Conservation (phyloP, 2,113 vertebrate species). For the Gymnarchus niloticus region DNA sequence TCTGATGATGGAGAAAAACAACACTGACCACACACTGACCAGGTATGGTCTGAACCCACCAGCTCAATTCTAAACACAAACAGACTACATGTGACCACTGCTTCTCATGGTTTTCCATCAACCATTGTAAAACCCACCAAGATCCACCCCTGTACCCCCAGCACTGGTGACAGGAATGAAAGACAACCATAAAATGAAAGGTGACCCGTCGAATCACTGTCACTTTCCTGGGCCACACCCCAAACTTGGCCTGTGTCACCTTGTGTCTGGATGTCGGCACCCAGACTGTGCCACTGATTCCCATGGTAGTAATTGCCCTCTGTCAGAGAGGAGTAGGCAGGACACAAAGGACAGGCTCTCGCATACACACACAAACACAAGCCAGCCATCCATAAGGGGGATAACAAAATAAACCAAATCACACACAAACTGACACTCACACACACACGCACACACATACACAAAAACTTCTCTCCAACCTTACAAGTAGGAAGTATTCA, state of each 20-base stretch:
- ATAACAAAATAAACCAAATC: no score
- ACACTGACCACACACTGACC: neutral
- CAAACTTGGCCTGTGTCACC: no score
- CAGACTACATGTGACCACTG: no score
- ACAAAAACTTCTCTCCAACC: no score
- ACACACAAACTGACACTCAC: neutral
- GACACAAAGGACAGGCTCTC: neutral
- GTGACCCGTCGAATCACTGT: no score
- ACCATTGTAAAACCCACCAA: neutral
- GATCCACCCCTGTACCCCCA: no score
- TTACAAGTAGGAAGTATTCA: no score
- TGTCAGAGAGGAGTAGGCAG: neutral
- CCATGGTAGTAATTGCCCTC: neutral
- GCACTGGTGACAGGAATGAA: no score
- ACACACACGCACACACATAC: neutral
- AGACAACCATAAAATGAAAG: no score
- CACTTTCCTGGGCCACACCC: no score
- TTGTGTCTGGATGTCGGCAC: neutral
- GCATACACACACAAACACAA: neutral
- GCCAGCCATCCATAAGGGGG: neutral
- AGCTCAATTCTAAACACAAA: no score
- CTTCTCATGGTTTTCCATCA: no score
- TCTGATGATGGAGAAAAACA: neutral
- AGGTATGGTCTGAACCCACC: neutral
- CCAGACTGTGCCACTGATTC: neutral